Percentiles rank a stretch among this genome's conserved stretches.
Conservation (phyloP, 1,140 invertebrate species). For the Venustaconcha ellipsiformis region DNA sequence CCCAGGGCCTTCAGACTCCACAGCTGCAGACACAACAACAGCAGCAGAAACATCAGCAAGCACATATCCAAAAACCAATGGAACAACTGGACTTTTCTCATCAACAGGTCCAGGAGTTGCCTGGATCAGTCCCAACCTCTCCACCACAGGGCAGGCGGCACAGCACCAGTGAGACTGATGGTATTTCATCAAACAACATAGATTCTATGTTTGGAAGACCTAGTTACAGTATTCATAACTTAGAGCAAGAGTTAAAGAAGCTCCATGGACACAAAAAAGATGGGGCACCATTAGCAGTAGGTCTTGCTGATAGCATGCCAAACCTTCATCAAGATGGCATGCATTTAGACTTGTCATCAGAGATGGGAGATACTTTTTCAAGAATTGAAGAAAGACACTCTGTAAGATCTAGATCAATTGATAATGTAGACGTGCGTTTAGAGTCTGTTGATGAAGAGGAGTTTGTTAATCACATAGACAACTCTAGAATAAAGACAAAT, state of each 20-base stretch:
- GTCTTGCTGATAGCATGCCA: neutral
- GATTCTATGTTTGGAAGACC: constrained; percentile 19
- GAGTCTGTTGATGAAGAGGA: constrained; percentile 1
- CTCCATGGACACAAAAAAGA: constrained; percentile 39
- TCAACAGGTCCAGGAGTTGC: constrained; percentile 8
- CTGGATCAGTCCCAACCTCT: constrained; percentile 28
- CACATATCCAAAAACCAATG: constrained; percentile 24
- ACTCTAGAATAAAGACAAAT: no score
- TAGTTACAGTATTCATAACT: constrained; percentile 31
- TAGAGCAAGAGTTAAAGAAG: constrained; percentile 47
- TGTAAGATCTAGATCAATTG: neutral
- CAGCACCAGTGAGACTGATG: neutral
- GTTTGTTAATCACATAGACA: no score
- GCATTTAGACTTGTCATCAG: neutral
- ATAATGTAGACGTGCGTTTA: constrained; percentile 5
- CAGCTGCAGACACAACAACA: constrained; percentile 22
- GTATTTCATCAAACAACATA: constrained; percentile 9
- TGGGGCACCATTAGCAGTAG: constrained; percentile 2
- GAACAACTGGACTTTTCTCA: constrained; percentile 27
- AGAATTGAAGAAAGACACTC: neutral
- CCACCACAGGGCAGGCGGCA: constrained; percentile 31
- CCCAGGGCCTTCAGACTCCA: constrained; percentile 18
- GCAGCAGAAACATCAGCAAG: constrained; percentile 21
- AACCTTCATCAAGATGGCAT: constrained; percentile 1
- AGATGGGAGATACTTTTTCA: neutral